Conservation (phyloP, 2,797 vertebrate genomes). For the Caiman crocodilus region DNA sequence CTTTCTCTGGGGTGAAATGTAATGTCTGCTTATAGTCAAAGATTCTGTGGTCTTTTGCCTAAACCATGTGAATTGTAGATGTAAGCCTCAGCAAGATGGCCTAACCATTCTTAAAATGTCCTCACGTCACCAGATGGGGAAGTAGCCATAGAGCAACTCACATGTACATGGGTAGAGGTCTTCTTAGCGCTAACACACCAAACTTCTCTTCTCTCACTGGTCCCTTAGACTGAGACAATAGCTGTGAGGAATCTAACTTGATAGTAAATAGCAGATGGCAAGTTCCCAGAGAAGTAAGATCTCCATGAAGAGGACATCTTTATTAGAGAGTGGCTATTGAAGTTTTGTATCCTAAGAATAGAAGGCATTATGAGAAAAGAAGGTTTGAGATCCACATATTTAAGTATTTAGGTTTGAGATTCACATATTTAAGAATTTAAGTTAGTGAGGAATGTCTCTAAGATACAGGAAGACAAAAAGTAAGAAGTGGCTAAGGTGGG, state of each 20-base stretch:
- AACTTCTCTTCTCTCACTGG: neutral
- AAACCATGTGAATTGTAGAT: neutral
- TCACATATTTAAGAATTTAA: neutral
- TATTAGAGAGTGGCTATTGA: neutral
- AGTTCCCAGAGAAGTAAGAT: neutral
- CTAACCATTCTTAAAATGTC: neutral
- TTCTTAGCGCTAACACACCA: neutral
- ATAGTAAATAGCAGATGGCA: neutral
- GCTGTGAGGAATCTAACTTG: neutral
- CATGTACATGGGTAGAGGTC: neutral
- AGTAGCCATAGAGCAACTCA: neutral
- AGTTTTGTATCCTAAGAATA: neutral
- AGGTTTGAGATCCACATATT: neutral
- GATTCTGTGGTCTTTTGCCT: neutral
- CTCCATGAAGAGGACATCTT: neutral
- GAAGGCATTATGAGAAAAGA: neutral
- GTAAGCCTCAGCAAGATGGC: neutral
- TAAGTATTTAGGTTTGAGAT: neutral
- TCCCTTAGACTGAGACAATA: neutral
- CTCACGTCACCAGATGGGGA: neutral
- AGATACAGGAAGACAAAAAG: neutral
- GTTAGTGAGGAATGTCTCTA: neutral
- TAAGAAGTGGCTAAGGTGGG: neutral
- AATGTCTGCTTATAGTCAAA: neutral
- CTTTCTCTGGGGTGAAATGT: too few species aligned